Evolutionary conservation across 1,140 invertebrate species (phyloP).

Genomic region (Hirudo medicinalis): DNA sequence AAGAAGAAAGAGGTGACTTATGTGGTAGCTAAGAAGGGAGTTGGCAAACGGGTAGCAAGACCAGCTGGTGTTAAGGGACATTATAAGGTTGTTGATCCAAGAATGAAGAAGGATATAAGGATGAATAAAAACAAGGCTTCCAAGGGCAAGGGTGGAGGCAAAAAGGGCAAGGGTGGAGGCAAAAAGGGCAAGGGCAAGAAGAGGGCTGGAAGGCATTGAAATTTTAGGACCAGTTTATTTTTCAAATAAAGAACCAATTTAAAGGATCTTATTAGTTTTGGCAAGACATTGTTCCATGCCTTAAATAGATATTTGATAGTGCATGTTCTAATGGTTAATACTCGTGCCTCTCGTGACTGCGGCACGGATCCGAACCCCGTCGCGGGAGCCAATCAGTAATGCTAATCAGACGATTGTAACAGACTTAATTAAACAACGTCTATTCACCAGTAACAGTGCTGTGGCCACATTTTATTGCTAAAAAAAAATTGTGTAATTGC

Average conservation of each 20-base stretch:
- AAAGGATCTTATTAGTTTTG: not conserved
- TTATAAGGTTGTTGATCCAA: constrained; percentile 83
- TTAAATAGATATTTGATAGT: no score
- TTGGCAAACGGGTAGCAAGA: constrained; percentile 58
- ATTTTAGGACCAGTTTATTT: not conserved
- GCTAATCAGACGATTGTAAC: no score
- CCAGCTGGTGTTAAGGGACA: constrained; percentile 77
- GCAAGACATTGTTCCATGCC: no score
- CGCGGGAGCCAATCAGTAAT: no score
- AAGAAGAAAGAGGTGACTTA: constrained; percentile 79
- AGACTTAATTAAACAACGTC: no score
- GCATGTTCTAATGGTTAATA: no score
- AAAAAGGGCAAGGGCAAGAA: not conserved
- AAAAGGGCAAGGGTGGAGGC: not conserved
- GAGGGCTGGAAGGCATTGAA: not conserved
- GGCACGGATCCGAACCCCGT: not conserved
- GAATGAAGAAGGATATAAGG: constrained; percentile 85
- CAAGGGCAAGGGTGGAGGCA: constrained; percentile 4
- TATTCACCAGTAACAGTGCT: no score
- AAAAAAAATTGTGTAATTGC: no score
- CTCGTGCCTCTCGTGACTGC: no score
- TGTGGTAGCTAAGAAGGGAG: constrained; percentile 81
- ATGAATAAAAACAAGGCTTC: constrained; percentile 47
- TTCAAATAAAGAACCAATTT: not conserved
- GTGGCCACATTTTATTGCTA: no score